These are phyloP conservation scores for Phrixothrix hirtus DNA, from an alignment of 2,888 invertebrate genomes.

Conservation along the genomic window DNA sequence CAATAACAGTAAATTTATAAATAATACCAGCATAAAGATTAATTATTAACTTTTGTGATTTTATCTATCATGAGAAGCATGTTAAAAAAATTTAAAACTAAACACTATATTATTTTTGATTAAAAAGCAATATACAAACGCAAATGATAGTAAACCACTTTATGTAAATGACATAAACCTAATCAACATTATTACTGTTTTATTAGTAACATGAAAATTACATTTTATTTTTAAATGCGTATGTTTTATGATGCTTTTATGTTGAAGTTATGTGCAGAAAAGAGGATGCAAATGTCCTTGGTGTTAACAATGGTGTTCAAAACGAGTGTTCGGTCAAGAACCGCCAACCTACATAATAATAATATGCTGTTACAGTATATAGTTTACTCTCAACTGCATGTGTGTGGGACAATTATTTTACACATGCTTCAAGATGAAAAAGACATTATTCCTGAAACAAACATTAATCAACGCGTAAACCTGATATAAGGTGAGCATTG, in stretches of 20 bases:
- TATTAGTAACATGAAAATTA: conserved; percentile 14
- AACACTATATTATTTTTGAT: no score
- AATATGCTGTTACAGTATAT: conserved; percentile 5
- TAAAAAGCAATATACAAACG: no score
- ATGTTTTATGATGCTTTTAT: conserved; percentile 31
- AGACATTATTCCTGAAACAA: conserved; percentile 33
- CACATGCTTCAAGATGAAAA: conserved; percentile 33
- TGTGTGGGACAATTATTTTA: conserved; percentile 9
- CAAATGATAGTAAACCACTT: no score
- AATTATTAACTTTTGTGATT: no score
- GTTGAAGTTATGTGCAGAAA: conserved; percentile 29
- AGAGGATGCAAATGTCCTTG: conserved; percentile 43
- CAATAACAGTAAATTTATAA: no score
- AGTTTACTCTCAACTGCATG: conserved; percentile 5
- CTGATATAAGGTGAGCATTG: no score
- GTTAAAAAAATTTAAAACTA: no score
- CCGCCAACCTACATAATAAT: conserved; percentile 38
- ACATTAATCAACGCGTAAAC: conserved; percentile 39
- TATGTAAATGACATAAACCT: no score
- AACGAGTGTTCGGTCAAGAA: conserved; percentile 50
- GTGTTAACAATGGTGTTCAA: conserved; percentile 45
- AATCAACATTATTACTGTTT: conserved; percentile 9
- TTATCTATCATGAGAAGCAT: no score
- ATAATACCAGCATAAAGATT: no score
- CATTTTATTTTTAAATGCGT: conserved; percentile 10